Evolutionary conservation across 2,888 invertebrate species (phyloP), one percentile per base, ranked within the genome.

Genomic region (Caradrina clavipalpis): DNA sequence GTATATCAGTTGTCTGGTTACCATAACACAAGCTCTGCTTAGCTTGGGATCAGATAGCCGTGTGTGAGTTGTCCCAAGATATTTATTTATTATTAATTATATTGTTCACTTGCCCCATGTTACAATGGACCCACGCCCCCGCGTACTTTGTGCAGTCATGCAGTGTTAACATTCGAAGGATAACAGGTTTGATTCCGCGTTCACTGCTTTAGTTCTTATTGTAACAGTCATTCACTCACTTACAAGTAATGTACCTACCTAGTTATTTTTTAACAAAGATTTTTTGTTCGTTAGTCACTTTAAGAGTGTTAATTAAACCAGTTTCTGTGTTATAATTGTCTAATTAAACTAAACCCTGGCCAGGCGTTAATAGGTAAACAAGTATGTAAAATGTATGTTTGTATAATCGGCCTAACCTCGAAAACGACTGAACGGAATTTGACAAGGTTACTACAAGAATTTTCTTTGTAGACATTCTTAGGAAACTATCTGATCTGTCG

Each of bases 151-250:
- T 45, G 45, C 45, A 45, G 45, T 17, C 45, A 6, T 63, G 62
- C 63, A 70, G 45, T 57, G 50, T 55, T 31, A 55, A 47, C 39
- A 63, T 42, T 58, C 71, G 86, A 88, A 88, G 90, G 88, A 88
- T 80, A 88, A 86, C 89, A 62, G 70, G 81, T 86, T 84, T 71
- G 66, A 82, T 90, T 90, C 90, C 90, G 90, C 84, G 80, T 88
- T 82, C 78, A 64, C 60, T 72, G 47, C 76, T 56, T 42, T 61
- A 61, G 26, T 26, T 45, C 5, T 66, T 58, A 71, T 69, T 80
- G 61, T 68, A 75, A 59, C n/a, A 55, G 51, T 76, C 49, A 60
- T 47, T 67, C 35, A 49, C 26, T 17, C 15, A 42, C 53, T 51
- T 59, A 50, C 26, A 4, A 50, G 19, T 45, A 8, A 39, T 35